Percentiles rank a stretch among this genome's conserved stretches.
phyloP scores from a whole-genome alignment of 2,888 invertebrate species.

The Chironomus tentans region DNA sequence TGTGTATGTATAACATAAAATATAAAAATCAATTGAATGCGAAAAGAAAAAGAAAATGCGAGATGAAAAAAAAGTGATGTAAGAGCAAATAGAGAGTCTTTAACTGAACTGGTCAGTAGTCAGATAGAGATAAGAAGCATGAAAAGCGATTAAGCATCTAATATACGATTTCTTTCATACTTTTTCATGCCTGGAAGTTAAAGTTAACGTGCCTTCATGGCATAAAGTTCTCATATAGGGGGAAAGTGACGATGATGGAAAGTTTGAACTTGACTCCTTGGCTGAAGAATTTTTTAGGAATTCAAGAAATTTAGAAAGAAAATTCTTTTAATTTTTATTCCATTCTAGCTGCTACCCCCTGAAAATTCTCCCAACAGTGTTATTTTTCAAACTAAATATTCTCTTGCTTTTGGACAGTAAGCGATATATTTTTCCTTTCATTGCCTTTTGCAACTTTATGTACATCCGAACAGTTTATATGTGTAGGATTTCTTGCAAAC shows the following conservation, averaged over 20 bases:
- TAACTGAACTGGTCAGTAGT: neutral
- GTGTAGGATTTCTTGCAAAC: neutral
- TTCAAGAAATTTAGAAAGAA: no score
- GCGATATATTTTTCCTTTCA: neutral
- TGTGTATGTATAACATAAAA: neutral
- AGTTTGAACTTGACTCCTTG: no score
- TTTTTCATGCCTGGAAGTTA: neutral
- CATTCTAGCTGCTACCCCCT: no score
- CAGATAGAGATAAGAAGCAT: neutral
- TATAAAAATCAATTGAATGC: neutral
- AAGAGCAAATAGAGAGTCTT: no score
- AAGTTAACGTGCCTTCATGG: conserved; percentile 18
- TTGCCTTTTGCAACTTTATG: no score
- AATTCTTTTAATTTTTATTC: no score
- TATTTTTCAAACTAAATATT: neutral
- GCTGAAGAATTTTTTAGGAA: no score
- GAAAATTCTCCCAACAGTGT: neutral
- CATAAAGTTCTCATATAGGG: conserved; percentile 3
- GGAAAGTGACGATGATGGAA: neutral
- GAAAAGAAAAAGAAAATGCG: neutral
- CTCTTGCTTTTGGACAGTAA: neutral
- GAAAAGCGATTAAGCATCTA: conserved; percentile 12
- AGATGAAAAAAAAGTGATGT: no score
- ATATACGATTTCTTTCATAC: no score
- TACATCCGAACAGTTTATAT: no score